Conservation (phyloP, 2,113 vertebrate genomes). For the Odontesthes bonariensis region DNA sequence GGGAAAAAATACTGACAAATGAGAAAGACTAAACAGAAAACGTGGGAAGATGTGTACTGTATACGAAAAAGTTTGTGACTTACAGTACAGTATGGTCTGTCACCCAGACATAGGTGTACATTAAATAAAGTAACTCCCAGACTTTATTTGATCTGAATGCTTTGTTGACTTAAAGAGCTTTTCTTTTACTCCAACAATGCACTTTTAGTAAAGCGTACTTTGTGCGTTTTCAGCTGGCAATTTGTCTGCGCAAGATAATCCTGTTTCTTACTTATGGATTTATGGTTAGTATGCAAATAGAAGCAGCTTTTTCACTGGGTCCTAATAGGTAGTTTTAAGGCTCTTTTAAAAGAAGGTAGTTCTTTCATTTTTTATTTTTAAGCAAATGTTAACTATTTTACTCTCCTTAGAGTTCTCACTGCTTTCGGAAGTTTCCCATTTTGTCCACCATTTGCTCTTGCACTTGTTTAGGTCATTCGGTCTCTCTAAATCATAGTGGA, state of each 20-base stretch:
- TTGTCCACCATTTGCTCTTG: constrained; percentile 3
- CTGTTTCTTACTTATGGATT: constrained; percentile 16
- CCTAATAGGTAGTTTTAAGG: constrained; percentile 58
- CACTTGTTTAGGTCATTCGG: constrained; percentile 8
- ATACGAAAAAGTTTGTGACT: constrained; percentile 11
- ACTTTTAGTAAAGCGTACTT: constrained; percentile 24
- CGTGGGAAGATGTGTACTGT: constrained; percentile 1
- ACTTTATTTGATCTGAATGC: neutral
- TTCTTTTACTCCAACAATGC: constrained; percentile 3
- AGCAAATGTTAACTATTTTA: neutral
- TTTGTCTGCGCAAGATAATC: constrained; percentile 29
- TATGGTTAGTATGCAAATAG: constrained; percentile 16
- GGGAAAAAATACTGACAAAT: constrained; percentile 20
- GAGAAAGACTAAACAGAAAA: neutral
- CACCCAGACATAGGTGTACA: neutral
- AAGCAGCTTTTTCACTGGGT: constrained; percentile 30
- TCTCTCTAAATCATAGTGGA: constrained; percentile 36
- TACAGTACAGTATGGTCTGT: constrained; percentile 15
- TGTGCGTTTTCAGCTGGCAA: constrained; percentile 35
- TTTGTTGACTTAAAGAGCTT: constrained; percentile 16
- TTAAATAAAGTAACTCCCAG: neutral
- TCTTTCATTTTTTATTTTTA: constrained; percentile 5
- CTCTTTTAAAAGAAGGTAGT: constrained; percentile 42
- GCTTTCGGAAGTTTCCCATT: neutral
- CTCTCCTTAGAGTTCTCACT: constrained; percentile 15